phyloP scores from a whole-genome alignment of 2,797 vertebrate species.

The Thalassophryne amazonica region DNA sequence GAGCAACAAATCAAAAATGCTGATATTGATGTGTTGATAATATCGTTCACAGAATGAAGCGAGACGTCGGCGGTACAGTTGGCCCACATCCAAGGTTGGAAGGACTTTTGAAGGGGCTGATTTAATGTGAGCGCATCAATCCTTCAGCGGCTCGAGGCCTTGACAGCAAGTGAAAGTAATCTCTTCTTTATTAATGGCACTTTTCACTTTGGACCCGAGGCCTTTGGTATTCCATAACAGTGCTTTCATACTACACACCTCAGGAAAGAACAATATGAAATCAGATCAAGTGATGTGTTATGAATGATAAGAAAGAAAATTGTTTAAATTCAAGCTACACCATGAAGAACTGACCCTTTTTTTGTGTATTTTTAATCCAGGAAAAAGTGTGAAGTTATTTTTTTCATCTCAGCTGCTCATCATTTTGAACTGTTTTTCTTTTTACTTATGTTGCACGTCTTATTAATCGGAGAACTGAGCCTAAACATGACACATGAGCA shows the following conservation, averaged over 20 bases:
- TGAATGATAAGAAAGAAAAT: constrained; percentile 69
- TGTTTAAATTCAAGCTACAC: no score
- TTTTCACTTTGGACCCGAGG: constrained; percentile 69
- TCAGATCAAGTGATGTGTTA: constrained; percentile 60
- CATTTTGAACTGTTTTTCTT: no score
- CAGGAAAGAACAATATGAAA: constrained; percentile 71
- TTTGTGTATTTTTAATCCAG: no score
- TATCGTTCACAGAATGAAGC: no score
- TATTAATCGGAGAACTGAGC: no score
- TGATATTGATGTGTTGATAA: constrained; percentile 45
- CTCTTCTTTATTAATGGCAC: constrained; percentile 78
- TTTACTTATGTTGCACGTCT: no score
- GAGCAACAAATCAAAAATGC: constrained; percentile 20
- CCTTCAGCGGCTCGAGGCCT: constrained; percentile 60
- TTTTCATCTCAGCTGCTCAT: no score
- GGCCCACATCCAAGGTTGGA: constrained; percentile 56
- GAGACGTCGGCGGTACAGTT: constrained; percentile 51
- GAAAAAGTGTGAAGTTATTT: no score
- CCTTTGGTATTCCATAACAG: constrained; percentile 70
- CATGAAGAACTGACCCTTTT: no score
- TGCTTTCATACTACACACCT: constrained; percentile 50
- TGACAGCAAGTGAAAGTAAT: constrained; percentile 75
- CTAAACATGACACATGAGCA: no score
- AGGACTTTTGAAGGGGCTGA: constrained; percentile 70
- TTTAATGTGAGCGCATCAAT: constrained; percentile 74